Base-by-base conservation (phyloP, 2,797 vertebrate species). In the Hippoglossus hippoglossus region DNA sequence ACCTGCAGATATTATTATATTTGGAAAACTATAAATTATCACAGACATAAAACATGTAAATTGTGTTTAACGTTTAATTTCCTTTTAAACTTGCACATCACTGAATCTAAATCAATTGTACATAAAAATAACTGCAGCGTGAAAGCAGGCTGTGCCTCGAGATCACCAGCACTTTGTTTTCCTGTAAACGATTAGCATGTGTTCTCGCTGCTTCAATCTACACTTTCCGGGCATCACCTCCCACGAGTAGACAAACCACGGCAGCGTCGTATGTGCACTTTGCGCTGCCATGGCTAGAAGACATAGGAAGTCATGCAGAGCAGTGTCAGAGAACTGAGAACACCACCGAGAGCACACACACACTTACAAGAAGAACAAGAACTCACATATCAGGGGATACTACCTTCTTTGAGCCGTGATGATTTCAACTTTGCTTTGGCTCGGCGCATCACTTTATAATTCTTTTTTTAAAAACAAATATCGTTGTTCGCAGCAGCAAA, bases 221-320 rank as follows among this genome's bases (percentile, higher is more conserved):
- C 52, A 56, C 76, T 79, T 91, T 90, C 80, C 85, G 91, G 81
- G 77, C 75, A 87, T 74, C 71, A 22, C 91, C 91, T 90, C 92
- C 91, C 72, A 93, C 91, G 65, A 86, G 9, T 54, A 73, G 16
- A 80, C 53, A 92, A 93, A 93, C 92, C 93, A 80, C 92, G 67
- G 80, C 64, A 73, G 74, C 15, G 8, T 21, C 61, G 56, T 65
- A 70, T 24, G 41, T 85, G 85, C 87, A 22, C 39, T 6, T 51
- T 76, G 87, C 86, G 87, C 64, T 73, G 64, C 77, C 46, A 63
- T 36, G 71, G 39, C 62, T 59, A 59, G 80, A 70, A 81, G 61
- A 50, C 61, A 82, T 81, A 92, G 92, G 92, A 94, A 94, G 90
- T 91, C 69, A 73, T 83, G 89, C 82, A 73, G 66, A 82, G 76